Percentiles rank a stretch among this genome's conserved stretches.
These are phyloP conservation scores for Lochmaea crataegi DNA, from an alignment of 2,888 invertebrate genomes.

Conservation along the genomic window DNA sequence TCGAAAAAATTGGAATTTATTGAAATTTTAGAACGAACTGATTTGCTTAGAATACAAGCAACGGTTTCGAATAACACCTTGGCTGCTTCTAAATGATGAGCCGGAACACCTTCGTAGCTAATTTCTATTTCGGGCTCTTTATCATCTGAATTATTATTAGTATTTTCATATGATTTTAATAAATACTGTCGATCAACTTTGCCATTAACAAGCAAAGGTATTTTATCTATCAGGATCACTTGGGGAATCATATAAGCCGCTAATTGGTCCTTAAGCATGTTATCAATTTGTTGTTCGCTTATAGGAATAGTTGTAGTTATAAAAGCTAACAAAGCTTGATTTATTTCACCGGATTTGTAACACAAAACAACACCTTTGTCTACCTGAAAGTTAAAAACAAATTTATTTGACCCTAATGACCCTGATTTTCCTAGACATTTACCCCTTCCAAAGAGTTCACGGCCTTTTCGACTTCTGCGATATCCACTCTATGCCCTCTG, in stretches of 20 bases:
- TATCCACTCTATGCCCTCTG: slow-evolving; percentile 86
- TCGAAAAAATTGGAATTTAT: slow-evolving; percentile 82
- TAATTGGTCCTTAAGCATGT: slow-evolving; percentile 71
- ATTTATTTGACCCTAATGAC: background rate
- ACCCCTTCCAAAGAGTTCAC: slow-evolving; percentile 71
- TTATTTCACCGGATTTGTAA: slow-evolving; percentile 79
- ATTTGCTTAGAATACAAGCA: slow-evolving; percentile 76
- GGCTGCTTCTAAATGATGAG: slow-evolving; percentile 72
- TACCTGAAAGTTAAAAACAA: slow-evolving; percentile 59
- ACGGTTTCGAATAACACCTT: slow-evolving; percentile 80
- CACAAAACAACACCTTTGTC: slow-evolving; percentile 84
- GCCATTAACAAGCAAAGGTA: slow-evolving; percentile 87
- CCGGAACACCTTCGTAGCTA: slow-evolving; percentile 74
- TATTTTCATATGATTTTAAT: slow-evolving; percentile 79
- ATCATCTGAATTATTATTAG: slow-evolving; percentile 74
- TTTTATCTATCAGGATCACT: slow-evolving; percentile 76
- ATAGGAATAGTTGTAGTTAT: slow-evolving; percentile 63
- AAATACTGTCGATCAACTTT: slow-evolving; percentile 86
- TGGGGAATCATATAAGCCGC: slow-evolving; percentile 86
- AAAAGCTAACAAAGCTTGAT: slow-evolving; percentile 80
- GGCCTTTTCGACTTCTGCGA: slow-evolving; percentile 85
- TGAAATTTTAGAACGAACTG: slow-evolving; percentile 72
- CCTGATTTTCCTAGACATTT: slow-evolving; percentile 26
- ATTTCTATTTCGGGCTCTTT: slow-evolving; percentile 71
- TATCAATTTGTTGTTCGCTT: slow-evolving; percentile 74